Base-by-base conservation (phyloP, 1,140 invertebrate species). In the Papilio aristodemus region DNA sequence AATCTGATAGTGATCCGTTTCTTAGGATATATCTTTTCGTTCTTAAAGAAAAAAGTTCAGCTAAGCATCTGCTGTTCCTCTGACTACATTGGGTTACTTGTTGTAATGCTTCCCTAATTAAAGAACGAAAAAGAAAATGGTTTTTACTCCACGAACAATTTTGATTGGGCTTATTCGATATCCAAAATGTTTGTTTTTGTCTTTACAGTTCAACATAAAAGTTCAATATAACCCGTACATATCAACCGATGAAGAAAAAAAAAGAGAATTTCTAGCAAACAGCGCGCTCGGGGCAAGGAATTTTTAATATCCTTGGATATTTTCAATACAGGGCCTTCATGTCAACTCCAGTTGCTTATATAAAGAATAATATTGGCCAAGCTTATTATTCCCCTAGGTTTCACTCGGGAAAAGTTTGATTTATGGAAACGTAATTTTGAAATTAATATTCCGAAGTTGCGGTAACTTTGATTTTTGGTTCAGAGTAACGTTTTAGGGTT, bases 291-390 rank as follows among this genome's bases (percentile, higher is more conserved):
- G 68, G 75, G 69, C 58, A 68, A 78, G 75, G 81, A 83, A 85
- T 84, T 85, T 85, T 84, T 84, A 84, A 85, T 84, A 84, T 83
- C 78, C 70, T 69, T 68, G 43, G 68, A 73, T 74, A 79, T 84
- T 79, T 74, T 74, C 78, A 80, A 79, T 77, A 79, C 75, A 79
- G 68, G 73, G 41, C 38, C 74, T 73, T 64, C 71, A 73, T 70
- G 79, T 81, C 77, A 83, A 83, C 77, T 78, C 74, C 72, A 68
- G 68, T 72, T 70, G 76, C 76, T 71, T 73, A 76, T 72, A 67
- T 67, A 73, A 76, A 78, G 72, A 60, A 72, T 80, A 73, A 75
- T 73, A 77, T 76, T 73, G 68, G 70, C 57, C 58, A 38, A 46
- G 62, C 19, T 64, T 72, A 67, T 71, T 71, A 71, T 66, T 62